Evolutionary conservation across 2,113 vertebrate genomes (phyloP).

Genomic region (Myotis brandtii): DNA sequence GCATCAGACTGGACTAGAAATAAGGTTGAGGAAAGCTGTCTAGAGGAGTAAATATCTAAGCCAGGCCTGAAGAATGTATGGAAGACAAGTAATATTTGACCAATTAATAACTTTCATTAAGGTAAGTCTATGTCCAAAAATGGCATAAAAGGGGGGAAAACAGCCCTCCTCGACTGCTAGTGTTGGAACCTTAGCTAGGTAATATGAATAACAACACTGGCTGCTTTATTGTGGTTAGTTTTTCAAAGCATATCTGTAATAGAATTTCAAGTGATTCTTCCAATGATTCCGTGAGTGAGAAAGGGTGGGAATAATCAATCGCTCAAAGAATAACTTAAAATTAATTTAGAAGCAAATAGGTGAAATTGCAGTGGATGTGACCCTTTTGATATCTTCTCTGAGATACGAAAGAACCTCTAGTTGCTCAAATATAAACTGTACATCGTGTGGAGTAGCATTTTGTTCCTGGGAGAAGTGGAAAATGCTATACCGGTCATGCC

Average conservation of each 20-base stretch:
- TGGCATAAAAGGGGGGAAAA: neutral
- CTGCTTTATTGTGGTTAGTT: slow-evolving; percentile 9
- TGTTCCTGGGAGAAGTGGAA: neutral
- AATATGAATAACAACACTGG: neutral
- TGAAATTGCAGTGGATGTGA: neutral
- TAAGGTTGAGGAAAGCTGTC: neutral
- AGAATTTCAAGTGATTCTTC: neutral
- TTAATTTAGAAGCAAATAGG: slow-evolving; percentile 39
- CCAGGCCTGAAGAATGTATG: neutral
- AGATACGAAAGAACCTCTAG: neutral
- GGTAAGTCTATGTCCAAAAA: neutral
- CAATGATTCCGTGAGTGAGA: neutral
- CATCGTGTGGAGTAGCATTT: slow-evolving; percentile 18
- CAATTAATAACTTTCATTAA: neutral
- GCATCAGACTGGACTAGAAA: neutral
- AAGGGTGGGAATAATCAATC: neutral
- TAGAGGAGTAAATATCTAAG: neutral
- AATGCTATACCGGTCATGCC: neutral
- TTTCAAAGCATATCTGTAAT: slow-evolving; percentile 21
- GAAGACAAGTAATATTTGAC: neutral
- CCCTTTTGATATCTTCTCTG: neutral
- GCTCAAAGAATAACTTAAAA: slow-evolving; percentile 43
- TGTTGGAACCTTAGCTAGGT: neutral
- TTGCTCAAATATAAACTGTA: neutral
- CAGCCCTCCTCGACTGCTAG: neutral